Base-by-base conservation (phyloP, 2,113 vertebrate species). In the Osmerus mordax region DNA sequence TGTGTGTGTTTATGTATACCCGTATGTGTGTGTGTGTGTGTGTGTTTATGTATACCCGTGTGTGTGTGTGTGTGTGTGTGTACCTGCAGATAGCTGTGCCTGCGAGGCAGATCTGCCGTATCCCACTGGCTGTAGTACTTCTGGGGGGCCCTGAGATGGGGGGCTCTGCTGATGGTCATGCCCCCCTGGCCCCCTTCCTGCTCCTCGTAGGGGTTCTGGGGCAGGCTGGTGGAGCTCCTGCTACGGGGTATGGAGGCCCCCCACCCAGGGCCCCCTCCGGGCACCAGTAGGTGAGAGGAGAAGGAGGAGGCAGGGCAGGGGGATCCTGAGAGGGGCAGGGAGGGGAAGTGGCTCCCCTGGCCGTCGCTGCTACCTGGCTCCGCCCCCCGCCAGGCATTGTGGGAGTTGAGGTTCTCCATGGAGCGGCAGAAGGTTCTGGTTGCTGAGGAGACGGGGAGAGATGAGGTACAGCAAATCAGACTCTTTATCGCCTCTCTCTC, bases 351-450 rank as follows among this genome's bases (percentile, higher is more conserved):
- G 23, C 71, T 78, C 54, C 58, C 62, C 3, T 54, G 19, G 13
- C 52, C 12, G 1, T n/a, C 52, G 52, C 64, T 29, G 18, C 25
- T n/a, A 16, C 18, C 54, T 55, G 51, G 65, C 29, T 75, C 64
- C 47, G 28, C 63, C 25, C 81, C 76, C 67, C 72, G 79, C 54
- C 89, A 92, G 78, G 83, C 82, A 87, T 83, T 84, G 67, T 65
- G 86, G 68, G 84, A 88, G 87, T 84, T 86, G 63, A 94, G 84
- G 67, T 95, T 90, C 76, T 94, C 92, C 90, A 93, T 89, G 47
- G 94, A 95, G 67, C 64, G 80, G 72, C 82, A 92, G 65, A 90
- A 77, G n/a, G 72, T 71, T 80, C 87, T 91, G 54, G 76, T 78
- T 87, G 67, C 73, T 76, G 28, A 25, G 1, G 62, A 56, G 47